Evolutionary conservation across 1,140 invertebrate genomes (phyloP), one percentile per base, ranked within the genome.

Genomic region (Leptestheria dahalacensis): DNA sequence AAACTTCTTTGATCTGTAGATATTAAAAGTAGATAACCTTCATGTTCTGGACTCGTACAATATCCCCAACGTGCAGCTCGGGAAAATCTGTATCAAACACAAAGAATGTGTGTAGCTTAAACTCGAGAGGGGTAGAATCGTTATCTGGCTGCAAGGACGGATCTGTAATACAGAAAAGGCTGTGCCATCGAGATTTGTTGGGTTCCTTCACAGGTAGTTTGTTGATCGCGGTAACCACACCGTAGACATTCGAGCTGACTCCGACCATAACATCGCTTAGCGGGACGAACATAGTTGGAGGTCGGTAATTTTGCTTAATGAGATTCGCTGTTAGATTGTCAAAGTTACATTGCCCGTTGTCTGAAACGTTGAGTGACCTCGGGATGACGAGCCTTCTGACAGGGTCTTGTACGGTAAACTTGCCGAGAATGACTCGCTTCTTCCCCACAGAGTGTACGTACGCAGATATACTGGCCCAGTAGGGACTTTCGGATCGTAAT

Each of bases 211-310:
- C 33, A 29, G 53, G 53, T n/a, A 55, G 26, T 33, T 55, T 55
- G 21, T 55, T 55, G 26, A 55, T 33, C 26, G 53, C 53, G 21
- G 53, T 55, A 3, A 55, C 53, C 10, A 55, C 53, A 28, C 53
- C 53, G 33, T 18, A 55, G 20, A 55, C 33, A 26, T 55, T 26
- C 53, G 33, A 55, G 6, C 26, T 25, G 25, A 20, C 2, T 29
- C 26, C 33, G 9, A 55, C 11, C 6, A 18, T 20, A 18, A 55
- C 21, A 12, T 55, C 26, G 33, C 26, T 55, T 18, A 55, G 20
- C 3, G 26, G 21, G n/a, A 33, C 18, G 20, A 29, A 33, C 26
- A 21, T 55, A 15, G 12, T 12, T 33, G 53, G 53, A 12, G 28
- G 26, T 10, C 1, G 12, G n/a, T 55, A 55, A 15, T 10, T 33